Conservation (phyloP, 2,113 vertebrate species). For the Bos indicus region DNA sequence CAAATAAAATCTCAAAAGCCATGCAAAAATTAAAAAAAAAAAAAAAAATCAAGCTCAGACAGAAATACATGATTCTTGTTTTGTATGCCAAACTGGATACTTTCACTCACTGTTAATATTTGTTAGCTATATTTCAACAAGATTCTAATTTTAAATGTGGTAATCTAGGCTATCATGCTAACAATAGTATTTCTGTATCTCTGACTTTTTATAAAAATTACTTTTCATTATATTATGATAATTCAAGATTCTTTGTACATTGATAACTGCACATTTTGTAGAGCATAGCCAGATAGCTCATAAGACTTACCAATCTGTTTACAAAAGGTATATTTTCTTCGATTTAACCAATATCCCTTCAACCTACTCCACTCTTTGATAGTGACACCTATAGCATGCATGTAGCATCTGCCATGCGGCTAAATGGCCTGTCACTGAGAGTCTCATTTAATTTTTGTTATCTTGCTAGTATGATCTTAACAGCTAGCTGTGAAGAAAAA, state of each 20-base stretch:
- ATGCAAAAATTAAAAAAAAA: no score
- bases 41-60: neutral
- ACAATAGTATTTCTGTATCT: neutral
- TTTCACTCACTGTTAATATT: neutral
- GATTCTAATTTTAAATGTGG: neutral
- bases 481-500: constrained; percentile 44
- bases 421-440: constrained; percentile 45
- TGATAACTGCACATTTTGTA: neutral
- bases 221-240: neutral
- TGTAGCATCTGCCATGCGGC: neutral
- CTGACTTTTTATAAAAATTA: neutral
- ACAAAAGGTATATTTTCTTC: neutral
- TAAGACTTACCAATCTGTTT: neutral
- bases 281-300: neutral
- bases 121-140: neutral
- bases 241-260: neutral
- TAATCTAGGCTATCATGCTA: neutral
- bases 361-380: neutral
- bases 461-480: constrained; percentile 56
- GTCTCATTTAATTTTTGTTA: constrained; percentile 56
- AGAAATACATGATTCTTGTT: neutral
- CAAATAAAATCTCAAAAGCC: neutral
- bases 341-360: neutral
- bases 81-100: no score
- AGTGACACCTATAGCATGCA: neutral